Conservation (phyloP, 2,888 invertebrate genomes). For the Plagiodera versicolora region DNA sequence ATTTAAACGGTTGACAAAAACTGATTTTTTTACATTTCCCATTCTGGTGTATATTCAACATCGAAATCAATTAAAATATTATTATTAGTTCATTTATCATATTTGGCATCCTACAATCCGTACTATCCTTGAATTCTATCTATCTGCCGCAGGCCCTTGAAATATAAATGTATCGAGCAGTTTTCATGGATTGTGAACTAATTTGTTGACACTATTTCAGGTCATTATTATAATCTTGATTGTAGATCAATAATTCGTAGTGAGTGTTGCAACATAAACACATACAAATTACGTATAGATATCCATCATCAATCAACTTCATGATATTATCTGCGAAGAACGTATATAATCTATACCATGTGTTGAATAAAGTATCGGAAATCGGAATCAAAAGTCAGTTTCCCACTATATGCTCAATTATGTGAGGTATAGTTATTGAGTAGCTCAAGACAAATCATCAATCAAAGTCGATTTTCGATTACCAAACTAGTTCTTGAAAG, state of each 20-base stretch:
- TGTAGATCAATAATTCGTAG: background rate
- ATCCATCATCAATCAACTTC: conserved; percentile 10
- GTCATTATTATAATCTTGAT: conserved; percentile 1
- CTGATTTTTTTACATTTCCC: too few relatives aligned
- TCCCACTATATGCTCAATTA: too few relatives aligned
- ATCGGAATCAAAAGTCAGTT: too few relatives aligned
- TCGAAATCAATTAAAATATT: too few relatives aligned
- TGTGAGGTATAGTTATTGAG: too few relatives aligned
- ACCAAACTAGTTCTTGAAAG: too few relatives aligned
- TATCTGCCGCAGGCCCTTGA: conserved; percentile 16
- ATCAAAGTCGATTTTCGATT: too few relatives aligned
- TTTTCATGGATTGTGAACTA: conserved; percentile 15
- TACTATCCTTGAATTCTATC: background rate
- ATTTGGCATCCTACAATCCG: background rate
- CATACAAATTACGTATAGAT: conserved; percentile 8
- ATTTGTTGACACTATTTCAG: conserved; percentile 22
- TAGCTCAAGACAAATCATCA: too few relatives aligned
- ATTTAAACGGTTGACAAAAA: too few relatives aligned
- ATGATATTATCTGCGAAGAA: background rate
- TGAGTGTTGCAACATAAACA: conserved; percentile 9
- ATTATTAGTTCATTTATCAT: background rate
- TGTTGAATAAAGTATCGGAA: background rate
- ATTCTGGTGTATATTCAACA: too few relatives aligned
- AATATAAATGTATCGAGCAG: conserved; percentile 10
- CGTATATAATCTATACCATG: background rate